Base-by-base conservation (phyloP, 2,113 vertebrate species). In the Octodon degus region DNA sequence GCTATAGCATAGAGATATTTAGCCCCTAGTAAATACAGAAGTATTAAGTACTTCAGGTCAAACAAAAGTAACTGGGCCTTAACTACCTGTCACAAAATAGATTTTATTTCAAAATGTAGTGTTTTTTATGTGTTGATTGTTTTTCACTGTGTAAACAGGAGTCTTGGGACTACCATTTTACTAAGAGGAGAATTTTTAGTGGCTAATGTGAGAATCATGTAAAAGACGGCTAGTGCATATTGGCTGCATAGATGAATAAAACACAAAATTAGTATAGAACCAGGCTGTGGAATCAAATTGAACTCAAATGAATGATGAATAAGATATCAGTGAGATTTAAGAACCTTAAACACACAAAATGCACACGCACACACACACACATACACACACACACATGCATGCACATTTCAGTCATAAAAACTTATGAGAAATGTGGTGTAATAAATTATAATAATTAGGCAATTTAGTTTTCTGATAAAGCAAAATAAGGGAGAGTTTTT, bases 31-130 rank as follows among this genome's bases (percentile, higher is more conserved):
- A 89, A 14, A 86, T 89, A 76, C 4, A 76, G 24, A 87, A 95
- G 77, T 88, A 19, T 82, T 95, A 90, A 47, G 74, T 91, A 94
- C 91, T 89, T 74, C 37, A 86, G 34, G 55, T 34, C n/a, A 86
- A 77, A 94, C 82, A 25, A 12, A 81, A 22, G 88, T 19, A 85
- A 70, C 72, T 89, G 0, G 55, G 62, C 13, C 43, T 60, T 70
- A 9, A 65, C 60, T 16, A 77, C n/a, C 17, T 92, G 43, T 82
- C 0, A 62, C 7, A 63, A 94, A 95, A 60, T 91, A 2, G 19
- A 53, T 79, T 81, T 94, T 87, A 20, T 2, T 47, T 94, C 43
- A 65, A 63, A 83, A 55, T 92, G 37, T 87, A 40, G 17, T 65
- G 4, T 89, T 37, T 83, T 16, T 67, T 79, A 5, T 30, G 43